Conservation (phyloP, 2,888 invertebrate genomes). For the Brachynemurus nebulosus region DNA sequence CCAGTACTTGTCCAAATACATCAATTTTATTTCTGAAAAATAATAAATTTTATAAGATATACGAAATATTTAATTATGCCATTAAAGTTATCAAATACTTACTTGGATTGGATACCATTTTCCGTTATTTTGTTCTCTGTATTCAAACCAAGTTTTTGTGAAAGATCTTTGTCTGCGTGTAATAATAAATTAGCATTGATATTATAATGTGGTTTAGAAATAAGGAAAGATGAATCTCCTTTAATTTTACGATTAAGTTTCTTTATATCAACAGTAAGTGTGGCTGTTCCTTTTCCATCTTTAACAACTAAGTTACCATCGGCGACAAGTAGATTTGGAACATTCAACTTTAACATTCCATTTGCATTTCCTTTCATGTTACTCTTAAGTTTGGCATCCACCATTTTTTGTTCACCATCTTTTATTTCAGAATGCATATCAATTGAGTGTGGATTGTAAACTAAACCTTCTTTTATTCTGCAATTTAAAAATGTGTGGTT, state of each 20-base stretch:
- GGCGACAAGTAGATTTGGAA: conserved; percentile 33
- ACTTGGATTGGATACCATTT: conserved; percentile 46
- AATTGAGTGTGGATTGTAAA: conserved; percentile 32
- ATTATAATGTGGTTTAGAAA: conserved; percentile 44
- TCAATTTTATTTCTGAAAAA: conserved; percentile 35
- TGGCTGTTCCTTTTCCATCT: conserved; percentile 49
- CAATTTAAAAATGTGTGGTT: conserved; percentile 8
- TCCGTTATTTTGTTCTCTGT: conserved; percentile 43
- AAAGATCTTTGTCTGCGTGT: conserved; percentile 54
- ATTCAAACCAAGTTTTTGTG: conserved; percentile 48
- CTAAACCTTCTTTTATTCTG: conserved; percentile 36
- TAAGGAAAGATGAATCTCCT: conserved; percentile 43
- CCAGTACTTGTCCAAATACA: conserved; percentile 33
- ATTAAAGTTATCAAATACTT: too few relatives aligned
- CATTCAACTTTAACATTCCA: conserved; percentile 39
- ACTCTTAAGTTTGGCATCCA: conserved; percentile 41
- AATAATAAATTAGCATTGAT: conserved; percentile 48
- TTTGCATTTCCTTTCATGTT: conserved; percentile 31
- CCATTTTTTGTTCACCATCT: conserved; percentile 33
- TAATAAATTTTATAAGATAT: too few relatives aligned
- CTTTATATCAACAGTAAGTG: conserved; percentile 42
- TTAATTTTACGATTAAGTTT: conserved; percentile 46
- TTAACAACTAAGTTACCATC: conserved; percentile 48
- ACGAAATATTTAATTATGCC: too few relatives aligned
- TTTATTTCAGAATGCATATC: conserved; percentile 40